Conservation (phyloP, 2,797 vertebrate species). For the Myotis planiceps region DNA sequence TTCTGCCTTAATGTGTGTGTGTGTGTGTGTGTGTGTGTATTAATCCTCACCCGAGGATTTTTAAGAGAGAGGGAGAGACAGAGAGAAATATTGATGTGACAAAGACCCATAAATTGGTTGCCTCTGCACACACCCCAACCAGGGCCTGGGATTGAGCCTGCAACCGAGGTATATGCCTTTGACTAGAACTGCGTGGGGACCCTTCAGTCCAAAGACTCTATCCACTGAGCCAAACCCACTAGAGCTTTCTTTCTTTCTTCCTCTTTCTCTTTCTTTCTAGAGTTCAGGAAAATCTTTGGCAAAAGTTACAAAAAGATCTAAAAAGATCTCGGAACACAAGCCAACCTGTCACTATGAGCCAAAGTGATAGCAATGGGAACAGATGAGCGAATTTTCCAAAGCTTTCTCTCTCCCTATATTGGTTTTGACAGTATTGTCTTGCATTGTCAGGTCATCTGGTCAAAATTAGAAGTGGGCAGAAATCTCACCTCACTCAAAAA, state of each 20-base stretch:
- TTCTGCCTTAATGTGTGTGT: background rate
- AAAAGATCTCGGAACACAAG: background rate
- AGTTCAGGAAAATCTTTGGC: background rate
- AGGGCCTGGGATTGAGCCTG: too few relatives aligned
- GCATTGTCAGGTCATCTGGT: background rate
- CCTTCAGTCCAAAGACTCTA: too few relatives aligned
- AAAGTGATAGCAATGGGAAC: background rate
- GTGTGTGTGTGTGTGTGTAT: too few relatives aligned
- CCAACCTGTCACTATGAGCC: background rate
- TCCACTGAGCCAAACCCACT: too few relatives aligned
- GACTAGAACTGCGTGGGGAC: too few relatives aligned
- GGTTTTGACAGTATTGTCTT: fast-evolving
- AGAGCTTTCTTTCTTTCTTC: too few relatives aligned
- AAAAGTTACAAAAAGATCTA: background rate
- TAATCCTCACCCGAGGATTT: too few relatives aligned
- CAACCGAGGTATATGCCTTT: too few relatives aligned
- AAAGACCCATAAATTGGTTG: too few relatives aligned
- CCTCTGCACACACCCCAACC: too few relatives aligned
- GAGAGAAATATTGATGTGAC: too few relatives aligned
- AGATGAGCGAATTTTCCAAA: background rate
- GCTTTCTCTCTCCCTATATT: background rate
- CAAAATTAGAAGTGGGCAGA: background rate
- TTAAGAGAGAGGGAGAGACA: too few relatives aligned
- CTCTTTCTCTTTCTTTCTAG: background rate
- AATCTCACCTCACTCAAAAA: slow-evolving; percentile 65